Conservation (phyloP, 2,797 vertebrate species). For the Falco naumanni region DNA sequence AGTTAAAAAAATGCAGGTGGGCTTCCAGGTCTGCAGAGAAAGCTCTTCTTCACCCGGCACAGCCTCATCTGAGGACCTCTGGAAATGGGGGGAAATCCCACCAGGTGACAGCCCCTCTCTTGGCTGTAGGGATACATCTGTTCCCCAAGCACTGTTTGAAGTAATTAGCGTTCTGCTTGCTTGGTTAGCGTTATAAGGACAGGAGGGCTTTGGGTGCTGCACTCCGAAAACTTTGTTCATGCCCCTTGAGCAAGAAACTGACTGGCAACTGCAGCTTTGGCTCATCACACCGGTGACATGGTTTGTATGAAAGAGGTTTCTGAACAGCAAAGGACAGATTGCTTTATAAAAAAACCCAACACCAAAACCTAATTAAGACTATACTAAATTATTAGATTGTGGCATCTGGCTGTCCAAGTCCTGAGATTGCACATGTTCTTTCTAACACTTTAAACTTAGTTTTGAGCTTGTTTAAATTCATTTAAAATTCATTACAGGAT, state of each 20-base stretch:
- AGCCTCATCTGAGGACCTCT: not conserved
- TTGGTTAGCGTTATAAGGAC: accelerated
- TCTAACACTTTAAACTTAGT: not conserved
- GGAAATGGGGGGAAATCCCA: not conserved
- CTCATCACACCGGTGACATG: accelerated
- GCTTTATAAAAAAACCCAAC: not conserved
- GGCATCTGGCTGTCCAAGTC: not conserved
- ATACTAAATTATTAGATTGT: not conserved
- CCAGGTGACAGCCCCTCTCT: not conserved
- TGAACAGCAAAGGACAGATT: not conserved
- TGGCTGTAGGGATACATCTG: accelerated
- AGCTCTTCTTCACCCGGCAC: not conserved
- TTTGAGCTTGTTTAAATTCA: not conserved
- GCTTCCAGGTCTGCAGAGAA: conserved; percentile 24
- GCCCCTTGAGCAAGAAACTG: not conserved
- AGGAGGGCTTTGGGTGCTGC: not conserved
- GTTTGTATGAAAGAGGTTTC: not conserved
- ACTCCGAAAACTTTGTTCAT: not conserved
- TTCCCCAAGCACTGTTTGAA: not conserved
- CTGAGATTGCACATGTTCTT: not conserved
- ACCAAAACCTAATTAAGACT: not conserved
- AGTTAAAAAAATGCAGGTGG: conserved; percentile 3
- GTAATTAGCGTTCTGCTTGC: not conserved
- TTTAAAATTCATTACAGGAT: not conserved
- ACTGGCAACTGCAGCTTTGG: not conserved